These are phyloP conservation scores for Struthidea cinerea DNA, from an alignment of 2,113 vertebrate genomes.

Conservation along the genomic window DNA sequence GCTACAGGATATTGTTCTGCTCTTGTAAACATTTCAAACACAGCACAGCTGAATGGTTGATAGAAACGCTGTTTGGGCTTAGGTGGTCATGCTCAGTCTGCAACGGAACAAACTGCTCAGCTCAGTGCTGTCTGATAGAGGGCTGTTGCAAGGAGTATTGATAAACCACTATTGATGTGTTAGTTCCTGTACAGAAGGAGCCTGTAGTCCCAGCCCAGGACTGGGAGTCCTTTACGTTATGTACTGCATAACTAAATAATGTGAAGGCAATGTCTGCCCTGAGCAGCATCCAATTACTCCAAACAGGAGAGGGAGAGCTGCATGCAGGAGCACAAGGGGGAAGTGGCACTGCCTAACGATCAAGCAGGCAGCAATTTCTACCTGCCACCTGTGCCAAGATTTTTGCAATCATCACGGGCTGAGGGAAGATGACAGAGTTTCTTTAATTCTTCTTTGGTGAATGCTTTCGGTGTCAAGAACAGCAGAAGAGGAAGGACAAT, in stretches of 20 bases:
- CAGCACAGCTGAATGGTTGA: neutral
- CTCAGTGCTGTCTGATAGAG: neutral
- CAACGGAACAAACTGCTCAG: neutral
- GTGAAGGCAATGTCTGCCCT: neutral
- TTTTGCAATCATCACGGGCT: neutral
- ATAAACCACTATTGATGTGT: rapidly evolving
- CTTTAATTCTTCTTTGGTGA: neutral
- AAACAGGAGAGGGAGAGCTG: neutral
- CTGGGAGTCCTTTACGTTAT: neutral
- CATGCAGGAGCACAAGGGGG: neutral
- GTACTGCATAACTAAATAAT: neutral
- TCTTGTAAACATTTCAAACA: neutral
- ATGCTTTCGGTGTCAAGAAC: neutral
- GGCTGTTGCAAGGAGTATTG: rapidly evolving
- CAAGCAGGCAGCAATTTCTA: neutral
- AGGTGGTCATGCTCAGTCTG: neutral
- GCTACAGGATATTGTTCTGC: neutral
- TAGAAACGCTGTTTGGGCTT: neutral
- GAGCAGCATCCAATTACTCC: neutral
- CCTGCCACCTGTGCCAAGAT: neutral
- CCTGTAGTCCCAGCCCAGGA: neutral
- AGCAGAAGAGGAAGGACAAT: neutral
- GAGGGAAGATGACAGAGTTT: neutral
- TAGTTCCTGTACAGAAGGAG: neutral
- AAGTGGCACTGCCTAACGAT: rapidly evolving